Conservation (phyloP, 2,113 vertebrate species). For the Cariama cristata region DNA sequence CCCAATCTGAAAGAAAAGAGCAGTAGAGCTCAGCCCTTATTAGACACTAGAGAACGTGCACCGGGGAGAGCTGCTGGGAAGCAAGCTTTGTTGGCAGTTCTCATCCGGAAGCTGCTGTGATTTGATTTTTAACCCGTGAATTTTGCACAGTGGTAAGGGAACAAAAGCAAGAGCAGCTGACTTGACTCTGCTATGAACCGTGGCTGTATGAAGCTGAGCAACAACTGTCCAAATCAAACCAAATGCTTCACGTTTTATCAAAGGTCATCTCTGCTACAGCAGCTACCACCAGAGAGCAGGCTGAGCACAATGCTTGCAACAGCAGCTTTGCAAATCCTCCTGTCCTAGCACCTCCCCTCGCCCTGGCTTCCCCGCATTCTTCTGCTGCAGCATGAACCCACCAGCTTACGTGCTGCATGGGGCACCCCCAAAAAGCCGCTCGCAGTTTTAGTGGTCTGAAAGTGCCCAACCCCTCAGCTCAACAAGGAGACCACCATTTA, state of each 20-base stretch:
- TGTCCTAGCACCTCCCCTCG: conserved; percentile 27
- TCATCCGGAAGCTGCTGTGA: background rate
- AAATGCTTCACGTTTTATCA: conserved; percentile 8
- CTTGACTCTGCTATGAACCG: background rate
- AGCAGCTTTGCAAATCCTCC: conserved; percentile 27
- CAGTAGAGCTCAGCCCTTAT: background rate
- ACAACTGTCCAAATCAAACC: background rate
- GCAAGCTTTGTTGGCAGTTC: background rate
- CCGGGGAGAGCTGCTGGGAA: background rate
- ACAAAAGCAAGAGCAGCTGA: conserved; percentile 9
- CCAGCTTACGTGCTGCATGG: accelerated
- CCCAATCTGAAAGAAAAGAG: background rate
- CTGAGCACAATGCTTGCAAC: conserved; percentile 20
- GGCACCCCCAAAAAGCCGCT: background rate
- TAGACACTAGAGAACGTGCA: background rate
- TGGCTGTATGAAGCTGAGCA: background rate
- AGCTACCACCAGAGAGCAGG: conserved; percentile 69
- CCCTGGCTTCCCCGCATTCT: background rate
- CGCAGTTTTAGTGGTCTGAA: accelerated
- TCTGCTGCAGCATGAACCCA: background rate
- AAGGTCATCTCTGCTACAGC: conserved; percentile 38
- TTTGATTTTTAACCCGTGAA: background rate
- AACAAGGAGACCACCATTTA: background rate
- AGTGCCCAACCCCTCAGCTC: background rate
- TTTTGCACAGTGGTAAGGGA: background rate